Evolutionary conservation across 1,140 invertebrate species (phyloP), one percentile per base, ranked within the genome.

Genomic region (Heterodera carotae): DNA sequence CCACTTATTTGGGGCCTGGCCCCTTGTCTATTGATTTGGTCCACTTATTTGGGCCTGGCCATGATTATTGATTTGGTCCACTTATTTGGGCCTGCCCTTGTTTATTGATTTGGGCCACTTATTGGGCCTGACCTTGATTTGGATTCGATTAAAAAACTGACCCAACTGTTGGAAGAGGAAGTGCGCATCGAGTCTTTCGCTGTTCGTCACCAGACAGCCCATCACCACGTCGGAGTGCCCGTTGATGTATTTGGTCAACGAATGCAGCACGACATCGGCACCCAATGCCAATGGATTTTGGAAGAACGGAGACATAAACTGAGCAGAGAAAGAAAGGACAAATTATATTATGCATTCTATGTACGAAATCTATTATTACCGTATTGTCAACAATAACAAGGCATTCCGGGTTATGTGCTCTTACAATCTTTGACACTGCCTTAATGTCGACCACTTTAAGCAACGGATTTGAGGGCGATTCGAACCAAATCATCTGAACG

Each of bases 201-300:
- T 64, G 66, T 84, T 79, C 2, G 80, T 84, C 33, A 85, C 60
- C 1, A 81, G 33, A 36, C 53, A 59, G 5, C 97, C 97, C 97
- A 99, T 98, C 1, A 99, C 92, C 62, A 97, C 93, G 90, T 99
- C 97, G 1, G 94, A 93, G 88, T 99, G 96, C 0, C 96, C 97
- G 89, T 98, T 98, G 92, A 98, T 95, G 85, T 98, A 99, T 89
- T 99, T 99, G 0, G 96, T 97, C 34, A 97, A 83, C 0, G 96
- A 99, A 89, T 98, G 96, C 80, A 94, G 89, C 1, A 93, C 92
- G 67, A 98, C 90, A 89, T 99, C 96, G 2, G 94, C 96, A 12
- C 97, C 97, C 34, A 97, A 89, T 27, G 92, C 91, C 34, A 99
- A 88, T 4, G 97, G 97, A 79, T 92, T 78, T 34, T 39, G 60